Evolutionary conservation across 2,113 vertebrate species (phyloP), one percentile per base, ranked within the genome.

Genomic region (Zosterops lateralis): DNA sequence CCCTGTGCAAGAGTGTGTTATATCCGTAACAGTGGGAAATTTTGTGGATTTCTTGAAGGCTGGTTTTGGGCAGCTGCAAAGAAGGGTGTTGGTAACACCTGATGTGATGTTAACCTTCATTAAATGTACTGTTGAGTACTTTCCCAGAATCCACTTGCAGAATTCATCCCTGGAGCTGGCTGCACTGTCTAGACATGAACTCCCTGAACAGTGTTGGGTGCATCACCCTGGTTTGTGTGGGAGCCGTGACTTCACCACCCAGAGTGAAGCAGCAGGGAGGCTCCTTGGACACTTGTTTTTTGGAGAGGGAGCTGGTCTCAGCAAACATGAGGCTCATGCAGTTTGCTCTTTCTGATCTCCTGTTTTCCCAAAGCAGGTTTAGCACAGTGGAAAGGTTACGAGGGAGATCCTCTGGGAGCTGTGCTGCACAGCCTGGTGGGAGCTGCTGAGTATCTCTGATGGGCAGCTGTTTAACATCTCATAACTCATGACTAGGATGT

Each of bases 191-290:
- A 11, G 60, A 38, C 17, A 5, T 0, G 0, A 60, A 25, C 3
- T 1, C 66, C 8, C 28, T 4, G 3, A 19, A 3, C 42, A 8
- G 1, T 1, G 1, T 12, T 1, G 47, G 24, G 36, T 25, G 7
- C 38, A 10, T 57, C 6, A 0, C 31, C 2, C 1, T 36, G 47
- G 29, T 45, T 51, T 84, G 53, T 51, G 10, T 36, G 47, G 51
- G 45, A 9, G 14, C 40, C 0, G 0, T 1, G 34, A 4, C 51
- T 58, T 36, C 6, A 3, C 1, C 4, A 4, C 3, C 17, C 28
- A 7, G 42, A 0, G 0, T 0, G 6, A 9, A 21, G 53, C 58
- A 25, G 17, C 0, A 0, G 29, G 45, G 32, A 58, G 51, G 51
- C 68, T 45, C 7, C 56, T 48, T 21, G 64, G 68, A 24, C 8